Evolutionary conservation across 23 tunicate genomes (phyloP), one percentile per base, ranked within the genome.

Genomic region (Clavelina lepadiformis): DNA sequence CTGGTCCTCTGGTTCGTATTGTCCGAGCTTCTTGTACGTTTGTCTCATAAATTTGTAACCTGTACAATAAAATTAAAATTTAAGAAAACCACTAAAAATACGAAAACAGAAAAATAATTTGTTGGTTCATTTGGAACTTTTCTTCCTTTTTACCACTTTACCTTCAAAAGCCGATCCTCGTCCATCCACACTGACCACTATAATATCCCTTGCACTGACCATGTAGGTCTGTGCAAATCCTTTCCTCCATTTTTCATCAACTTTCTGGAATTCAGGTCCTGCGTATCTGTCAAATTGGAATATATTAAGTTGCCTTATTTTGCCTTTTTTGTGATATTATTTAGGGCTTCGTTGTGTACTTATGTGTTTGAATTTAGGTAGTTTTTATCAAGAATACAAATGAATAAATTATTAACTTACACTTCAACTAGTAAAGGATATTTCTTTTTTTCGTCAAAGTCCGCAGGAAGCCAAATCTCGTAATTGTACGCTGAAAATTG

Each of bases 141-240:
- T 41, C 15, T 41, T 41, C 13, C 15, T 41, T 41, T 41, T 41
- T 15, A 41, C 21, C 32, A 5, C 19, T 31, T 35, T 24, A 80
- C 99, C 99, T 88, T 94, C 86, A 57, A 53, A 94, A 33, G 99
- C 99, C 3, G 95, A 86, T 5, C 95, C 95, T 49, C 99, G 37
- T 36, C 99, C 99, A 31, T 94, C 99, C 13, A 94, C 95, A 50
- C 91, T 80, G 3, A 78, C 95, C 25, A 82, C 91, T 5, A 94
- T 75, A 3, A 88, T 64, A 45, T 94, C 81, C n/a, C 92, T 63
- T 4, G 33, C 74, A 55, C 91, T 82, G 50, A 82, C 91, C 91
- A 94, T 79, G 67, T 94, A 82, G 6, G 83, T 67, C 46, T 81
- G 78, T 18, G 99, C 68, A 60, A 94, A 94, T 11, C 95, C 85